Evolutionary conservation across 1,140 invertebrate species (phyloP), one percentile per base, ranked within the genome.

Genomic region (Neoseiulus cucumeris): DNA sequence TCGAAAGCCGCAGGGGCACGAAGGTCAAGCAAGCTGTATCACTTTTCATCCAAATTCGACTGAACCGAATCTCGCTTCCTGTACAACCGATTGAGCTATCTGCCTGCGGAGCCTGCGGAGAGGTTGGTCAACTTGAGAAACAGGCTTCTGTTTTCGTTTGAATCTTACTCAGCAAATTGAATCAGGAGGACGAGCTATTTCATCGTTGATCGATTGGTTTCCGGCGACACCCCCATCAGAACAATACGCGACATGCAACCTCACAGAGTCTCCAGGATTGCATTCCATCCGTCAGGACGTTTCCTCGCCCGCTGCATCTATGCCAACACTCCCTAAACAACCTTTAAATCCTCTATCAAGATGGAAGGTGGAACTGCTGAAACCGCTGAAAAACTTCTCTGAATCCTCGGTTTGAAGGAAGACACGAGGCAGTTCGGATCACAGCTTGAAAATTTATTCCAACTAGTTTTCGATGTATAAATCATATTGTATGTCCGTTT

Each of bases 291-390:
- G 14, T 92, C 89, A 1, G 95, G 96, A 2, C 76, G 89, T 59
- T 96, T 95, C 77, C 76, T 99, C 42, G 94, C 86, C 1, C 93
- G 93, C 1, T 91, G 89, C 71, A 93, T 79, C 79, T 81, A 72
- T 76, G 95, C 99, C 74, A 80, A 86, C 67, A 66, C 78, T 99
- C 7, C 98, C 91, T 89, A 73, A 86, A 86, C 30, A 83, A 85
- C 65, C 81, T 86, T 65, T 95, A 99, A 79, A 86, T 99, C 4
- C 77, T 99, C 0, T 94, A 98, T 79, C 96, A 99, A 75, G 95
- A 99, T 79, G 72, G 72, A 20, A 59, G 6, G 14, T n/a, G n/a
- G n/a, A n/a, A n/a, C n/a, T n/a, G n/a, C n/a, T n/a, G n/a, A n/a
- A n/a, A n/a, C n/a, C n/a, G n/a, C n/a, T n/a, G 33, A 39, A 9